A percentile compares a stretch with the other conserved stretches of the same genome.
These are phyloP conservation scores for Drosophila macrospina DNA, from an alignment of 2,888 invertebrate species.

Conservation along the genomic window DNA sequence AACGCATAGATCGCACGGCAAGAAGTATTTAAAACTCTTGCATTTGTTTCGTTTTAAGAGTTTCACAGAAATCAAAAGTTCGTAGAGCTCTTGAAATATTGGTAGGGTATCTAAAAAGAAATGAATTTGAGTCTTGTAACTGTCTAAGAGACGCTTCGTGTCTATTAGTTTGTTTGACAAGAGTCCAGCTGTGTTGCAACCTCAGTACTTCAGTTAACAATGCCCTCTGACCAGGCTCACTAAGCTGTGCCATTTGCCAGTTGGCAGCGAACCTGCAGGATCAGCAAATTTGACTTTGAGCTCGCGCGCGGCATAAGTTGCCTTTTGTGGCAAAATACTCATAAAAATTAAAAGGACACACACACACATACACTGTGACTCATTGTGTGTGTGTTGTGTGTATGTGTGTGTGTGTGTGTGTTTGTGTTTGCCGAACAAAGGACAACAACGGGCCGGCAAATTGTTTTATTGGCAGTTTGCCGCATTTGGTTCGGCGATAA, in stretches of 20 bases:
- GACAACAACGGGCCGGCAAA: constrained; percentile 59
- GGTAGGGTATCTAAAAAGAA: too few relatives aligned
- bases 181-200: constrained; percentile 3
- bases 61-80: too few relatives aligned
- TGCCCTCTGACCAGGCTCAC: constrained; percentile 20
- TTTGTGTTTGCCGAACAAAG: constrained; percentile 56
- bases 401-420: constrained; percentile 21
- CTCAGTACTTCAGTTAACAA: constrained; percentile 8
- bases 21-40: too few relatives aligned
- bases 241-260: constrained; percentile 28
- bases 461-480: constrained; percentile 77
- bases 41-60: too few relatives aligned
- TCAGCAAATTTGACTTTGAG: constrained; percentile 49
- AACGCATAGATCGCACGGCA: too few relatives aligned
- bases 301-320: constrained; percentile 30
- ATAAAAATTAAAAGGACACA: constrained; percentile 36
- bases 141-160: neutral
- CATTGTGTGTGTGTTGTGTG: too few relatives aligned
- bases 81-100: too few relatives aligned
- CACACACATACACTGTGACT: constrained; percentile 11
- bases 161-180: neutral
- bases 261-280: constrained; percentile 28
- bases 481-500: constrained; percentile 74
- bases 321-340: constrained; percentile 34
- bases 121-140: too few relatives aligned